Percentiles rank a stretch among this genome's conserved stretches.
Conservation (phyloP, 1,140 invertebrate genomes). For the Ridgeia piscesae region DNA sequence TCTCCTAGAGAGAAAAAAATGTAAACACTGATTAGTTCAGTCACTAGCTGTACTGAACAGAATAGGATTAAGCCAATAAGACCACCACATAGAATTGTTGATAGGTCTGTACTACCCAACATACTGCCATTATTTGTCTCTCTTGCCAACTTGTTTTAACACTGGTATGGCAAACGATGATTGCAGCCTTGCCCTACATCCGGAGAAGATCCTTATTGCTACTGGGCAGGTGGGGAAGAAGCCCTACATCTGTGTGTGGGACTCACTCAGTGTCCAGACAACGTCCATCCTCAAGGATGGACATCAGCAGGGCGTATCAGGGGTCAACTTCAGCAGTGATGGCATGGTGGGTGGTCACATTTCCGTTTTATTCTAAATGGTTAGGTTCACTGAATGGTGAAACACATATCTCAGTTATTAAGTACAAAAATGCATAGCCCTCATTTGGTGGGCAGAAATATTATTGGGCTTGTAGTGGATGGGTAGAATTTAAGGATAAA, state of each 20-base stretch:
- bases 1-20: too few relatives aligned
- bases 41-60: too few relatives aligned
- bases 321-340: constrained; percentile 51
- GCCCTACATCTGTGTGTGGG: constrained; percentile 58
- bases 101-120: too few relatives aligned
- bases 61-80: too few relatives aligned
- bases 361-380: neutral
- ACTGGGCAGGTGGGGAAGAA: constrained; percentile 58
- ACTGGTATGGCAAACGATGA: neutral
- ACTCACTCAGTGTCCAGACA: constrained; percentile 44
- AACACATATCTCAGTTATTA: neutral
- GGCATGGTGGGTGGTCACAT: constrained; percentile 44
- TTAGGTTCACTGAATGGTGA: neutral
- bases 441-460: too few relatives aligned
- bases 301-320: constrained; percentile 51
- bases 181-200: constrained; percentile 53
- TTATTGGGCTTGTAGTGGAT: too few relatives aligned
- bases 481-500: too few relatives aligned
- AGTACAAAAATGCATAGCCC: too few relatives aligned
- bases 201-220: constrained; percentile 51
- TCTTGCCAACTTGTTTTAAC: neutral
- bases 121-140: neutral
- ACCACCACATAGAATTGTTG: too few relatives aligned
- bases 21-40: too few relatives aligned
- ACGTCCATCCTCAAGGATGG: constrained; percentile 55